These are phyloP conservation scores for Halictus ligatus DNA, from an alignment of 2,888 invertebrate species.

Conservation along the genomic window DNA sequence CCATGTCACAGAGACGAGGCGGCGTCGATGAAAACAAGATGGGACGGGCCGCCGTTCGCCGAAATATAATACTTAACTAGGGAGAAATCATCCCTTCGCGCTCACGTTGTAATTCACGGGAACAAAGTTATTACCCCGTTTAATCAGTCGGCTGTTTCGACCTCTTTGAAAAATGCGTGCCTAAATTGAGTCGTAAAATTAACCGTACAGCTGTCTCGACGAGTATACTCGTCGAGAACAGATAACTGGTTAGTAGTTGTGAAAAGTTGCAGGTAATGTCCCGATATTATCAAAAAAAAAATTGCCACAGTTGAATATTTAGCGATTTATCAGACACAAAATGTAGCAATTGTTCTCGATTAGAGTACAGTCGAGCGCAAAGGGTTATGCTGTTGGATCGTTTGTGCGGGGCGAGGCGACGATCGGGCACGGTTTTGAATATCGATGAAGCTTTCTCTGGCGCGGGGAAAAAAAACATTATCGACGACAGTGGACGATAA, in stretches of 20 bases:
- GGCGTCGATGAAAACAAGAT: not conserved
- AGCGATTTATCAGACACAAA: not conserved
- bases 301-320: not conserved
- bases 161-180: too few species aligned
- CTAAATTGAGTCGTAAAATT: too few species aligned
- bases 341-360: not conserved
- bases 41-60: not conserved
- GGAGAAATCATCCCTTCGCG: not conserved
- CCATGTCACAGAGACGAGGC: not conserved
- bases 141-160: too few species aligned
- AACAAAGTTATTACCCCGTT: too few species aligned
- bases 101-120: too few species aligned
- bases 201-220: too few species aligned
- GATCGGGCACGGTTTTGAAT: not conserved
- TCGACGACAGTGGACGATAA: constrained; percentile 34
- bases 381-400: not conserved
- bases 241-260: too few species aligned
- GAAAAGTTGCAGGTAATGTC: too few species aligned
- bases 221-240: too few species aligned
- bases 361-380: not conserved
- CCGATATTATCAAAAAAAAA: too few species aligned
- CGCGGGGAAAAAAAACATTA: constrained; percentile 17
- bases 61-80: not conserved
- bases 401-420: not conserved
- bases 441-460: not conserved